A percentile compares a stretch with the other conserved stretches of the same genome.
These are phyloP conservation scores for Xerus inauris DNA, from an alignment of 2,113 vertebrate genomes.

Conservation along the genomic window DNA sequence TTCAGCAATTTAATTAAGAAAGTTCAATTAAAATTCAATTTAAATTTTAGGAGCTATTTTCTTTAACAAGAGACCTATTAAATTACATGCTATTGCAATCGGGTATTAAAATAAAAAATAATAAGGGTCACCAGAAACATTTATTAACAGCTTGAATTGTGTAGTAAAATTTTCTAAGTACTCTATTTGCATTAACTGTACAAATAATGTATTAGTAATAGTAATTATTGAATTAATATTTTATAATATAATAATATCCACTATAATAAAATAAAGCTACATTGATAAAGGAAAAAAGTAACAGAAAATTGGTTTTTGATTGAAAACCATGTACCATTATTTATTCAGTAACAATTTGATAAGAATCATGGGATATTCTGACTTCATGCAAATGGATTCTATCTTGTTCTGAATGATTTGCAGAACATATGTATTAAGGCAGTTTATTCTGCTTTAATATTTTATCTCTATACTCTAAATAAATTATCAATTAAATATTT, in stretches of 20 bases:
- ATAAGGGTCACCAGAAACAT: background rate
- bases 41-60: constrained; percentile 13
- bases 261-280: background rate
- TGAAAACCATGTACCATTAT: background rate
- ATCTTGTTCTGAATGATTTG: background rate
- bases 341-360: background rate
- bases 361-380: background rate
- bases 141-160: background rate
- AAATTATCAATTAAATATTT: background rate
- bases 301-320: background rate
- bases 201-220: background rate
- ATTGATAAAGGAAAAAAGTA: background rate
- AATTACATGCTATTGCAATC: background rate
- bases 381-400: background rate
- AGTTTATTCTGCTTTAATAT: background rate
- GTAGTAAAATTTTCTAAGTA: background rate
- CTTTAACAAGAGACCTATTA: background rate
- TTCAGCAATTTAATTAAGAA: background rate
- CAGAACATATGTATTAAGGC: background rate
- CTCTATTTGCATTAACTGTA: constrained; percentile 33
- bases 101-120: constrained; percentile 35
- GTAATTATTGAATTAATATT: background rate
- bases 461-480: background rate
- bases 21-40: constrained; percentile 32
- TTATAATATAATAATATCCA: background rate